Evolutionary conservation across 1,140 invertebrate species (phyloP), one percentile per base, ranked within the genome.

Genomic region (Mesaphorura yosii): DNA sequence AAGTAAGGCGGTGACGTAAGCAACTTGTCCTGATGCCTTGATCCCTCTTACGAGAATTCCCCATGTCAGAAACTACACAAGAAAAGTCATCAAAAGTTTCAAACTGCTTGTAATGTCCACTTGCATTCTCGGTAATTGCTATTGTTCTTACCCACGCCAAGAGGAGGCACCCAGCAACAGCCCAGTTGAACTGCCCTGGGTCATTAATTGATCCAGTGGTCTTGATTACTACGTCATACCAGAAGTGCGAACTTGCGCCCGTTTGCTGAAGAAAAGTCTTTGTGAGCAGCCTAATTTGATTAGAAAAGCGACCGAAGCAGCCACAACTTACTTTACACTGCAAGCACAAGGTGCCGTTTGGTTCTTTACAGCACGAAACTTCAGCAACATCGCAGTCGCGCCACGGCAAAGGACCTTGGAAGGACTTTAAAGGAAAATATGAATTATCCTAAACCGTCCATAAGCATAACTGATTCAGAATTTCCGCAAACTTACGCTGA

Each of bases 1-100:
- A 68, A 95, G 95, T 0, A 88, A 93, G 0, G 91, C 89, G 5
- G 91, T 95, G 7, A 95, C 83, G 63, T 94, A 95, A 25, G 92
- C 88, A 3, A 92, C 86, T 42, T 55, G 42, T 44, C 27, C 39
- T 39, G 31, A 20, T 27, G 23, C 14, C 14, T 37, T 14, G 14
- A 51, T 23, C 42, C 31, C 37, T 14, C 41, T 50, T 3, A 40
- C 6, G 6, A 50, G 34, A 14, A 40, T 23, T 17, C 19, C 10
- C 10, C 31, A 34, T n/a, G n/a, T n/a, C n/a, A n/a, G n/a, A n/a
- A n/a, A n/a, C n/a, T n/a, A n/a, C n/a, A n/a, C n/a, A n/a, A n/a
- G n/a, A n/a, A n/a, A n/a, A n/a, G n/a, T n/a, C n/a, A n/a, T n/a
- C n/a, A n/a, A n/a, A n/a, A n/a, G n/a, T n/a, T n/a, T n/a, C n/a